Conservation (phyloP, 2,888 invertebrate genomes). For the Tethea ocularis region DNA sequence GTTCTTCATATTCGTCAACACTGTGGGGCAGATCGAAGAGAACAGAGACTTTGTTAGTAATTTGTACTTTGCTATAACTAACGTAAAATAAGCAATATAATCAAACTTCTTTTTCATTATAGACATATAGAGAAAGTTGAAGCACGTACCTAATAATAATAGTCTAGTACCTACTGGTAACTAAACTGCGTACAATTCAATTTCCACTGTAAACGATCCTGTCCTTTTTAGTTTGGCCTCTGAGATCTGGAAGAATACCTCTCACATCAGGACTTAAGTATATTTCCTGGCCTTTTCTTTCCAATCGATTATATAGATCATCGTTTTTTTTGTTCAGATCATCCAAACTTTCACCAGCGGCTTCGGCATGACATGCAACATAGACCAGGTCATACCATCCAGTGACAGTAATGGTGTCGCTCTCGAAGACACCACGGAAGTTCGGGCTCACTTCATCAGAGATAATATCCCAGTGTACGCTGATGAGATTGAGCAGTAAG, state of each 20-base stretch:
- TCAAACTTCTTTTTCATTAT: no score
- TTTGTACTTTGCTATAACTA: not conserved
- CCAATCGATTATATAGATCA: no score
- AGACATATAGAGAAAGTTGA: no score
- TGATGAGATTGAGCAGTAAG: conserved; percentile 79
- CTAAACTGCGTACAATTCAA: no score
- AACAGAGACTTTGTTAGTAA: conserved; percentile 76
- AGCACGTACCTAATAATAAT: no score
- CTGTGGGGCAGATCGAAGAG: conserved; percentile 61
- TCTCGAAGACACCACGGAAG: conserved; percentile 67
- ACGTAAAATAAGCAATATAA: no score
- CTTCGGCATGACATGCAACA: conserved; percentile 83
- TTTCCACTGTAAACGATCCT: no score
- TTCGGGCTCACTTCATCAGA: conserved; percentile 84
- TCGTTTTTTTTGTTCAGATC: conserved; percentile 63
- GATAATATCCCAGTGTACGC: conserved; percentile 77
- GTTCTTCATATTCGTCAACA: conserved; percentile 82
- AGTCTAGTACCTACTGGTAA: no score
- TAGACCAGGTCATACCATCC: conserved; percentile 79
- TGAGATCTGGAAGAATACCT: no score
- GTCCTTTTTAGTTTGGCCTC: no score
- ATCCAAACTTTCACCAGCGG: conserved; percentile 74
- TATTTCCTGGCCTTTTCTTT: no score
- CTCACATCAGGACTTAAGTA: no score
- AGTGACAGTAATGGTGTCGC: conserved; percentile 60